A percentile compares a stretch with the other conserved stretches of the same genome.
These are phyloP conservation scores for Urophycis tenuis DNA, from an alignment of 2,797 vertebrate genomes.

Conservation along the genomic window DNA sequence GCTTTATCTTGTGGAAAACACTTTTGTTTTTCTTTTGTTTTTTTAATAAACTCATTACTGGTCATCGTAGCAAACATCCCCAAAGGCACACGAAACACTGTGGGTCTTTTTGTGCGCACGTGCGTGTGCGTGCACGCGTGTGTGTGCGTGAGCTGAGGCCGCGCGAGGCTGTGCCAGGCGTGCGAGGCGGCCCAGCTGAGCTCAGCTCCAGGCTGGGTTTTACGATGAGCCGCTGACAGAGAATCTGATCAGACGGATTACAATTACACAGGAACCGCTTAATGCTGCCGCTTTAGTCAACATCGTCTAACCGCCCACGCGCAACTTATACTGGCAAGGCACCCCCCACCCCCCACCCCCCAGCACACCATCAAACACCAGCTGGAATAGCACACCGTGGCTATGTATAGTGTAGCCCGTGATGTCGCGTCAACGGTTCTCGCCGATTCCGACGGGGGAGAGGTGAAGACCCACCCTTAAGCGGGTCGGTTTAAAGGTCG, in stretches of 20 bases:
- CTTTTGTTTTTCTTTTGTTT: no score
- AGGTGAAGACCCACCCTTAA: neutral
- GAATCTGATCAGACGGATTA: slow-evolving; percentile 56
- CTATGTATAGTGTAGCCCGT: neutral
- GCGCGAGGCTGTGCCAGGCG: neutral
- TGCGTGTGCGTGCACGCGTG: slow-evolving; percentile 7
- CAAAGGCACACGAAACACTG: neutral
- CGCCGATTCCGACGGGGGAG: neutral
- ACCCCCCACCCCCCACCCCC: slow-evolving; percentile 24
- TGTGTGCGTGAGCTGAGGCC: neutral
- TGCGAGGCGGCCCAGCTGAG: slow-evolving; percentile 24
- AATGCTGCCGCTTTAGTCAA: slow-evolving; percentile 56
- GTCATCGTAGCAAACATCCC: neutral
- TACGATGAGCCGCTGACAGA: slow-evolving; percentile 58
- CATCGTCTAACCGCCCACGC: slow-evolving; percentile 48
- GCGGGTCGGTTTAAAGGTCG: neutral
- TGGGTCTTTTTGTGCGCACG: neutral
- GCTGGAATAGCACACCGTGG: neutral
- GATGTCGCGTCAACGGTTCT: neutral
- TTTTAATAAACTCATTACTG: no score
- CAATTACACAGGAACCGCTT: slow-evolving; percentile 56
- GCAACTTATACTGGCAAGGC: slow-evolving; percentile 39
- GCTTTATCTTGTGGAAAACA: neutral
- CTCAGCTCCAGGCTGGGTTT: slow-evolving; percentile 49
- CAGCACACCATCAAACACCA: neutral